Base-by-base conservation (phyloP, 2,797 vertebrate genomes). In the Pseudochaenichthys georgianus region DNA sequence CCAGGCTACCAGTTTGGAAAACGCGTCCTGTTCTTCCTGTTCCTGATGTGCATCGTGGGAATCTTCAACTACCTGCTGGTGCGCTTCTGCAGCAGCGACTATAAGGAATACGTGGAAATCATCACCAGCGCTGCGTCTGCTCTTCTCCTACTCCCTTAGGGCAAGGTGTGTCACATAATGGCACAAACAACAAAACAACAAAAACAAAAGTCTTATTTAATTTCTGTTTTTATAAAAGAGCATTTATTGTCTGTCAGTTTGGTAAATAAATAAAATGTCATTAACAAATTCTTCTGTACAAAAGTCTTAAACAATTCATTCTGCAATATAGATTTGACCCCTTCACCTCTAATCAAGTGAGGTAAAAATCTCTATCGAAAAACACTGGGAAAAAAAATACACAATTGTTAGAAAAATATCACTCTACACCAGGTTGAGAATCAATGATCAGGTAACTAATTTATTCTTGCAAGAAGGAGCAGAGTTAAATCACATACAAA, bases 1-100 rank as follows among this genome's bases (percentile, higher is more conserved):
- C 98, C 97, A 0, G 97, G 98, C 42, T 98, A 95, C 92, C 89
- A 98, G 81, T 98, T 99, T 77, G 98, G 97, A 73, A 99, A 99
- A 54, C 96, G 97, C 2, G 88, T 98, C 75, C 95, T 99, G 66
- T 81, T 87, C 73, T 99, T 99, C 90, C 94, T 98, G 86, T 90
- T 96, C 74, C 87, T 97, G 75, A 98, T 99, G 98, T 96, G 96
- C 48, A 5, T 96, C 0, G 95, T 98, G 55, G 98, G 98, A 16
- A 94, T 98, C 79, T 59, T 96, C 68, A 98, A 97, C 92, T 95
- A 96, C 89, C 95, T 96, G 87, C 93, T 98, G 75, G 7, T 86
- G 62, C 83, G 88, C 45, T 87, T 91, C 85, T 95, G 92, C 0
- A 94, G 96, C 87, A 96, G 93, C 66, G 94, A 98, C 91, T 97